Conservation (phyloP, 2,113 vertebrate species). For the Epinephelus fuscoguttatus region DNA sequence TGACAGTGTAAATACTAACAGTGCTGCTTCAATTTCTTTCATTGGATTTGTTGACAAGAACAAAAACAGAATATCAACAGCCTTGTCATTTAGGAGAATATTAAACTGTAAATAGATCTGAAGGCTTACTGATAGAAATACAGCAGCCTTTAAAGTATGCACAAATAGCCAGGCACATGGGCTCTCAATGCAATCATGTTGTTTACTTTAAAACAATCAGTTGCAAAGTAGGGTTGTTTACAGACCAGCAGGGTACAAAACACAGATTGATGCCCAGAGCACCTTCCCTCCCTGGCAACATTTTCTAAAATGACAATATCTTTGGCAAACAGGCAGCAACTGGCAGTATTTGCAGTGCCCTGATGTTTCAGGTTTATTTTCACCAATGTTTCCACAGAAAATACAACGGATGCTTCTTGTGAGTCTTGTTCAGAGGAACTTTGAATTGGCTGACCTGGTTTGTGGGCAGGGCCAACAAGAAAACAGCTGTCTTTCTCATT, state of each 20-base stretch:
- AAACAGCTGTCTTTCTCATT: slow-evolving; percentile 82
- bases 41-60: not conserved
- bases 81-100: not conserved
- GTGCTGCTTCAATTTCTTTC: not conserved
- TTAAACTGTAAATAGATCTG: not conserved
- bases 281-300: slow-evolving; percentile 45
- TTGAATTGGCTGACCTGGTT: slow-evolving; percentile 62
- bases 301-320: slow-evolving; percentile 53
- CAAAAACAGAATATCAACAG: not conserved
- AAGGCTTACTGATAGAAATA: not conserved
- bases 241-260: slow-evolving; percentile 42
- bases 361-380: slow-evolving; percentile 21
- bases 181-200: not conserved
- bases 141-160: not conserved
- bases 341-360: slow-evolving; percentile 44
- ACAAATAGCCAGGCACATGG: not conserved
- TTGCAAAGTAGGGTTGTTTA: not conserved
- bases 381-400: slow-evolving; percentile 49
- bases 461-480: slow-evolving; percentile 65
- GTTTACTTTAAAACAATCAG: slow-evolving; percentile 29
- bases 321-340: slow-evolving; percentile 40
- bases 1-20: not conserved
- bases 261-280: slow-evolving; percentile 32
- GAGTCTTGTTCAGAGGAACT: slow-evolving; percentile 47
- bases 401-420: slow-evolving; percentile 45